Evolutionary conservation across 2,888 invertebrate species (phyloP).

Genomic region (Kuschelorhynchus macadamiae): DNA sequence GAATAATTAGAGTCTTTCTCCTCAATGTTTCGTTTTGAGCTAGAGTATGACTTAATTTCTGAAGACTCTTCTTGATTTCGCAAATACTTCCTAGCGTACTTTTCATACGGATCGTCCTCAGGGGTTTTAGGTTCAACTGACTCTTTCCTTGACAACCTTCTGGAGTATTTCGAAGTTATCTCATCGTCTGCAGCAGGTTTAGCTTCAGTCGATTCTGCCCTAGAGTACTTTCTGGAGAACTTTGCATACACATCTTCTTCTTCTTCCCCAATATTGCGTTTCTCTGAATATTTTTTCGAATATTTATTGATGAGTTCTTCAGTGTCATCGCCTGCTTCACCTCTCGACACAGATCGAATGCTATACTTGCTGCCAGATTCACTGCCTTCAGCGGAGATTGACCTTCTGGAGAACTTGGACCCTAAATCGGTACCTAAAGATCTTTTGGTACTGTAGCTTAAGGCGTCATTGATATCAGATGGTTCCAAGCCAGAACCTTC

Average conservation of each 20-base stretch:
- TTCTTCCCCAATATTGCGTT: conserved; percentile 62
- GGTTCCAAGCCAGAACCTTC: conserved; percentile 59
- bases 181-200: conserved; percentile 53
- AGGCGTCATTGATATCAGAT: conserved; percentile 51
- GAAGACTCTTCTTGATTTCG: conserved; percentile 55
- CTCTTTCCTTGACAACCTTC: conserved; percentile 54
- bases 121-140: conserved; percentile 55
- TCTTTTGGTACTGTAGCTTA: conserved; percentile 54
- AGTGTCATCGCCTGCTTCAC: conserved; percentile 55
- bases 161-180: conserved; percentile 50
- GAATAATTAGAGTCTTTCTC: conserved; percentile 53
- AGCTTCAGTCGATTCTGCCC: conserved; percentile 54
- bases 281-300: conserved; percentile 55
- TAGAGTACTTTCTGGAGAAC: conserved; percentile 60
- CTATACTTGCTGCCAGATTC: conserved; percentile 52
- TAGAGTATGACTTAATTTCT: conserved; percentile 36
- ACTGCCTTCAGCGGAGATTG: conserved; percentile 55
- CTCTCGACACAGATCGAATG: conserved; percentile 47
- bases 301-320: conserved; percentile 58
- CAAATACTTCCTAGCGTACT: conserved; percentile 58
- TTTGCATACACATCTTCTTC: conserved; percentile 62
- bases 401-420: conserved; percentile 56
- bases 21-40: conserved; percentile 33
- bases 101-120: conserved; percentile 59
- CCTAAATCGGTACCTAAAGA: conserved; percentile 55